Conservation (phyloP, 2,113 vertebrate species). For the Sigmodon hispidus region DNA sequence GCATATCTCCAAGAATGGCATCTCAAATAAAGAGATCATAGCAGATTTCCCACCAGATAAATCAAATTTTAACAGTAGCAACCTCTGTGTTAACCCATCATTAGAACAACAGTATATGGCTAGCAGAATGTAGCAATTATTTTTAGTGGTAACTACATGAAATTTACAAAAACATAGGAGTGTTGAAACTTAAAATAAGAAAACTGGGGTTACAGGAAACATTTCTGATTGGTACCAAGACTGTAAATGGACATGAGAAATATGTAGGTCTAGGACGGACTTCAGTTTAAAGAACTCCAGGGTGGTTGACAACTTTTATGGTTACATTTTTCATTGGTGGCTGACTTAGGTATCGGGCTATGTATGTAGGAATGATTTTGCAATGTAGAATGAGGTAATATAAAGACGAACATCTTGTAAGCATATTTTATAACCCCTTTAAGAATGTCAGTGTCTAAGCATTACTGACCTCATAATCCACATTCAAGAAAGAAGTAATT, state of each 20-base stretch:
- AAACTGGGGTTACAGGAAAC: background rate
- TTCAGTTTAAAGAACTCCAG: background rate
- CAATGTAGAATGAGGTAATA: background rate
- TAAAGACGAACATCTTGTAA: background rate
- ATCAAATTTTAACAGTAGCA: background rate
- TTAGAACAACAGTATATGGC: background rate
- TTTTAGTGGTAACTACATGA: background rate
- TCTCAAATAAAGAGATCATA: background rate
- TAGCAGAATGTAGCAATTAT: background rate
- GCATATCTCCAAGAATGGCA: background rate
- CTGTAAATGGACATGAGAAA: background rate
- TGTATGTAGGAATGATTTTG: background rate
- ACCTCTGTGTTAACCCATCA: background rate
- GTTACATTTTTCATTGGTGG: background rate
- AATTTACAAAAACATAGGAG: background rate
- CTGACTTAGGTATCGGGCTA: background rate
- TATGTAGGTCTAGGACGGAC: background rate
- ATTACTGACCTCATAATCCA: background rate
- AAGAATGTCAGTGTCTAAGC: background rate
- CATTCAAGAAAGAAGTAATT: background rate
- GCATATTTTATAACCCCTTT: background rate
- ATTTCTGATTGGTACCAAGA: background rate
- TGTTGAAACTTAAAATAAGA: background rate
- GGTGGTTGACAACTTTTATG: background rate
- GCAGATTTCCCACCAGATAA: background rate